These are phyloP conservation scores for Aurelia sp. DNA, from an alignment of 30 jellyfish, hydroid and myxozoan genomes.

Conservation along the genomic window DNA sequence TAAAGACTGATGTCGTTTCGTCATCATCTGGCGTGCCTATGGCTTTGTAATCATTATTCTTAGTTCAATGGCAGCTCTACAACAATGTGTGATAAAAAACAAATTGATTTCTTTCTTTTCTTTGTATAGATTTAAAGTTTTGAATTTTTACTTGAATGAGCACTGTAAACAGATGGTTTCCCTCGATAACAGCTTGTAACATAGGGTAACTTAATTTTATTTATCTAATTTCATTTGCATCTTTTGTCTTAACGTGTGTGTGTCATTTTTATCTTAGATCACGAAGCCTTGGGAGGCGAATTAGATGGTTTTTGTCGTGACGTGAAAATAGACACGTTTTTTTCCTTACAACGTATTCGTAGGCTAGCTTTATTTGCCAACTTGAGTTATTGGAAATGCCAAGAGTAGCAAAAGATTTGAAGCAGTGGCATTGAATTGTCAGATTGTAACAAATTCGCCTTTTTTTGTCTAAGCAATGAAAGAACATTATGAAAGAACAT, in stretches of 20 bases:
- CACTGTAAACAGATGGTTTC: constrained; percentile 6
- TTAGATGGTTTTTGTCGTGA: neutral
- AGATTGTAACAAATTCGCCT: too few relatives aligned
- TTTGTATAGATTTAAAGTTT: constrained; percentile 41
- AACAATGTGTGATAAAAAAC: too few relatives aligned
- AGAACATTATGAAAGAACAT: too few relatives aligned
- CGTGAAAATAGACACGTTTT: too few relatives aligned
- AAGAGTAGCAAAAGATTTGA: too few relatives aligned
- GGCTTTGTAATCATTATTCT: too few relatives aligned
- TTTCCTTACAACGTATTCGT: too few relatives aligned
- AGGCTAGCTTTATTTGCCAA: too few relatives aligned
- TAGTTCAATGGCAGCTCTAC: too few relatives aligned
- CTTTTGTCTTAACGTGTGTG: constrained; percentile 1
- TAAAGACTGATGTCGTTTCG: neutral
- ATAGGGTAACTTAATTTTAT: constrained; percentile 55
- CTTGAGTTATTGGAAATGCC: too few relatives aligned
- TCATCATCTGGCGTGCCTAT: neutral
- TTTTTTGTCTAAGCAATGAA: too few relatives aligned
- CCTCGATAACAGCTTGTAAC: constrained; percentile 30
- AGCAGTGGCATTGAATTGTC: too few relatives aligned
- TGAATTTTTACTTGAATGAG: constrained; percentile 16
- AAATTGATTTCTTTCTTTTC: neutral
- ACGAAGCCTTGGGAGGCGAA: neutral
- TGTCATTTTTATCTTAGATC: neutral
- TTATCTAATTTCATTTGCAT: constrained; percentile 13